Conservation (phyloP, 1,140 invertebrate genomes). For the Cotesia chilonis region DNA sequence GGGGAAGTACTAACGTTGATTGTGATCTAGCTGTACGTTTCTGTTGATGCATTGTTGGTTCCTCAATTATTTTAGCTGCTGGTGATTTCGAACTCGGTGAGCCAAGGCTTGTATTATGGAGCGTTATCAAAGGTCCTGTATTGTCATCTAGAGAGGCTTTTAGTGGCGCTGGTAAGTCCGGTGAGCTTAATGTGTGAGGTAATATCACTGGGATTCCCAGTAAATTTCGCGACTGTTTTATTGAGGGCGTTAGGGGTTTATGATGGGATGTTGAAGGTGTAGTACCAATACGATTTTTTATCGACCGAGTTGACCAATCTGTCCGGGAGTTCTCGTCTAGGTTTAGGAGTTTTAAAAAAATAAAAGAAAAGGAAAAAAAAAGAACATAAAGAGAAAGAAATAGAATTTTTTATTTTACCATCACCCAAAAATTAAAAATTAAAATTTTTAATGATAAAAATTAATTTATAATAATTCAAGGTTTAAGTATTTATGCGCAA, state of each 20-base stretch:
- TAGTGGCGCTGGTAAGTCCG: constrained; percentile 56
- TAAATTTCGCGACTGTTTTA: constrained; percentile 11
- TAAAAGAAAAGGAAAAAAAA: constrained; percentile 33
- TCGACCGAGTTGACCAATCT: constrained; percentile 18
- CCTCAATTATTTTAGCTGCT: constrained; percentile 5
- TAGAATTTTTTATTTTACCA: constrained; percentile 22
- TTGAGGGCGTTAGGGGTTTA: not conserved
- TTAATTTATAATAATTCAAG: no score
- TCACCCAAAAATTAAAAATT: constrained; percentile 31
- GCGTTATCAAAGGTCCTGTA: constrained; percentile 45
- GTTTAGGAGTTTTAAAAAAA: constrained; percentile 7
- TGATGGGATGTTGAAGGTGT: not conserved
- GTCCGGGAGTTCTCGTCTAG: constrained; percentile 10
- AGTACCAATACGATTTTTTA: not conserved
- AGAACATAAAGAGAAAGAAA: constrained; percentile 33
- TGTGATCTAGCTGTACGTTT: constrained; percentile 54
- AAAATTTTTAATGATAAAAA: not conserved
- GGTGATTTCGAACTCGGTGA: constrained; percentile 41
- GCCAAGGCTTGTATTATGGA: constrained; percentile 48
- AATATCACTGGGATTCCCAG: constrained; percentile 49
- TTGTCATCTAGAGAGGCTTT: constrained; percentile 38
- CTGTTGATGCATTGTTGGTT: constrained; percentile 1
- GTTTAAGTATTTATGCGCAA: no score
- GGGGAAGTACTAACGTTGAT: constrained; percentile 54
- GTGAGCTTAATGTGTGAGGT: constrained; percentile 61